A percentile compares a stretch with the other conserved stretches of the same genome.
Evolutionary conservation across 1,140 invertebrate species (phyloP).

Genomic region (Kradibia gibbosae): DNA sequence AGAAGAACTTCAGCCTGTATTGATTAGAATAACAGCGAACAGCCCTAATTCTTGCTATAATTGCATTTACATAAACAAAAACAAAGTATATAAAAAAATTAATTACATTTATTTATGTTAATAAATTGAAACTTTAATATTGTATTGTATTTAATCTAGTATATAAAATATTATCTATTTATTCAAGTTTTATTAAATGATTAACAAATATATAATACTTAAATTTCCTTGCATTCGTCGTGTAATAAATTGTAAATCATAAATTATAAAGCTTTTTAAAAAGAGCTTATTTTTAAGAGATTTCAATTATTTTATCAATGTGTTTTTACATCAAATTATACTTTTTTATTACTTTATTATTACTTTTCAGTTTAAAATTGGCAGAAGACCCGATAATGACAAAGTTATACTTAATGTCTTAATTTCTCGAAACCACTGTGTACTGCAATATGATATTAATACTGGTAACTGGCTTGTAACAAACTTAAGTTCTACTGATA

Average conservation of each 20-base stretch:
- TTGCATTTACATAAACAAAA: conserved; percentile 59
- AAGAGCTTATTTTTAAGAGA: background rate
- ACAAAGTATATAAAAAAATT: conserved; percentile 53
- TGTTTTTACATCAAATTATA: background rate
- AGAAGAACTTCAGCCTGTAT: conserved; percentile 54
- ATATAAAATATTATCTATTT: too few species aligned
- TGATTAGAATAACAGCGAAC: conserved; percentile 53
- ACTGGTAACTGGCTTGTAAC: conserved; percentile 62
- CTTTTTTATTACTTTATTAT: background rate
- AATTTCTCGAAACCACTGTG: conserved; percentile 74
- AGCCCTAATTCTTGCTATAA: conserved; percentile 29
- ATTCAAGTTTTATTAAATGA: background rate
- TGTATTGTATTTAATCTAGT: conserved; percentile 16
- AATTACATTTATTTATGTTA: background rate
- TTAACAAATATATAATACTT: background rate
- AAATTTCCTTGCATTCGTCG: too few species aligned
- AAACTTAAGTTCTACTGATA: conserved; percentile 72
- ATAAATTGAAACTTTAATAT: background rate
- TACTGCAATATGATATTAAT: conserved; percentile 63
- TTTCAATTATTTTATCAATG: background rate
- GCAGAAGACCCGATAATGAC: conserved; percentile 69
- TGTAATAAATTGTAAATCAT: too few species aligned
- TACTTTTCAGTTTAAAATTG: conserved; percentile 72
- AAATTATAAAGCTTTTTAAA: too few species aligned
- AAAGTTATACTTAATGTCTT: conserved; percentile 69